A percentile compares a stretch with the other conserved stretches of the same genome.
phyloP scores from a whole-genome alignment of 1,140 invertebrate genomes.

The Nebria ingens region DNA sequence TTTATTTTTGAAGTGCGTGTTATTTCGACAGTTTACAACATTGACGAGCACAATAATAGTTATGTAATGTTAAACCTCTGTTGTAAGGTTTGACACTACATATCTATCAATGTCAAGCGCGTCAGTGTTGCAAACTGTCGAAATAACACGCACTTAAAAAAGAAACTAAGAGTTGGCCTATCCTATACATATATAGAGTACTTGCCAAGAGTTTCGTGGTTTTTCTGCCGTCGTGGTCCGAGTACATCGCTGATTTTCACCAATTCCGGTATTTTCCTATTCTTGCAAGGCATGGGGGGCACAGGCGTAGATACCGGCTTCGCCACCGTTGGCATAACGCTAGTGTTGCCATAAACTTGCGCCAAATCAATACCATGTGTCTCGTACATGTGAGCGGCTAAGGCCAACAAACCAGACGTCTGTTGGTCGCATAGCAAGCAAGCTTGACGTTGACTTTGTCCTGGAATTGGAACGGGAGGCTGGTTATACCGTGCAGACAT shows the following conservation, averaged over 20 bases:
- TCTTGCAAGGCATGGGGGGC: slow-evolving; percentile 17
- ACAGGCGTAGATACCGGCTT: not conserved
- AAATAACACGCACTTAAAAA: too few species aligned
- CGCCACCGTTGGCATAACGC: not conserved
- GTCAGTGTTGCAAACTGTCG: not conserved
- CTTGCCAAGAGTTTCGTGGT: slow-evolving; percentile 13
- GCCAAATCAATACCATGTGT: slow-evolving; percentile 29
- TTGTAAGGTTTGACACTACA: not conserved
- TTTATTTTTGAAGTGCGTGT: too few species aligned
- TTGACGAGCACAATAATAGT: too few species aligned
- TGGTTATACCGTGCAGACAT: not conserved
- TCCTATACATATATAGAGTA: too few species aligned
- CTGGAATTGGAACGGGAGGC: not conserved
- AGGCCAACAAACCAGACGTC: slow-evolving; percentile 17
- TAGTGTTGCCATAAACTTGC: slow-evolving; percentile 17
- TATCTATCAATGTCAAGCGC: not conserved
- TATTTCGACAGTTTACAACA: too few species aligned
- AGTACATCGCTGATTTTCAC: slow-evolving; percentile 30
- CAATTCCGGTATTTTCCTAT: slow-evolving; percentile 29
- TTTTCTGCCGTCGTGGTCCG: slow-evolving; percentile 14
- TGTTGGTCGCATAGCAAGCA: slow-evolving; percentile 29
- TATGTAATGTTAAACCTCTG: too few species aligned
- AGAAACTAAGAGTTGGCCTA: too few species aligned
- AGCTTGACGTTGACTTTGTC: slow-evolving; percentile 24
- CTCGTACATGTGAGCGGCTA: slow-evolving; percentile 28